Evolutionary conservation across 2,888 invertebrate species (phyloP).

Genomic region (Lypha dubia): DNA sequence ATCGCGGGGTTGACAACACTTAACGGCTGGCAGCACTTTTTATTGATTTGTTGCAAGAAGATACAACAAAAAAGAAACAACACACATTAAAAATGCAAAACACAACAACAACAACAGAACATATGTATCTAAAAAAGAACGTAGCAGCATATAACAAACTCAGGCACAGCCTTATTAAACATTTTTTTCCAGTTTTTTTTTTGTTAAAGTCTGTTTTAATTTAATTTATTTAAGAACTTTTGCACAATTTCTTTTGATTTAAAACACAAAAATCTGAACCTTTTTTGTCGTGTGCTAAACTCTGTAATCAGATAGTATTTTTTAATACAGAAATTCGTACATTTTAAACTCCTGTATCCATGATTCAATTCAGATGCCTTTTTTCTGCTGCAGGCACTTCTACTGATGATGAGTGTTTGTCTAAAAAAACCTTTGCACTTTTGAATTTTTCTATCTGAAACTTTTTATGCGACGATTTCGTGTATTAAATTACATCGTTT

Average conservation of each 20-base stretch:
- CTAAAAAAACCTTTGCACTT: slow-evolving; percentile 52
- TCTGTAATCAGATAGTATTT: not conserved
- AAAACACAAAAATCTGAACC: not conserved
- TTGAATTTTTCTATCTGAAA: slow-evolving; percentile 34
- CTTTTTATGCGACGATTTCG: not conserved
- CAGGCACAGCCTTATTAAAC: slow-evolving; percentile 67
- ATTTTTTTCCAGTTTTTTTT: slow-evolving; percentile 36
- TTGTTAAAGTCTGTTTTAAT: not conserved
- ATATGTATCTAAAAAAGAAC: slow-evolving; percentile 43
- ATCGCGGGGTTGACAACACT: slow-evolving; percentile 62
- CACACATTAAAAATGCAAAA: slow-evolving; percentile 63
- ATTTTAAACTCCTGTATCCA: slow-evolving; percentile 55
- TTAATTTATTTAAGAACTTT: not conserved
- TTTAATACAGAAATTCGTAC: slow-evolving; percentile 36
- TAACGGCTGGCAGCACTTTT: slow-evolving; percentile 77
- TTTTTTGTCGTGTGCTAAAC: not conserved
- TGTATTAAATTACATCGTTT: not conserved
- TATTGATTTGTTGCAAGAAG: slow-evolving; percentile 82
- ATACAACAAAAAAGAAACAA: slow-evolving; percentile 74
- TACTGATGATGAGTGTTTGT: slow-evolving; percentile 31
- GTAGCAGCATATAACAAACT: slow-evolving; percentile 63
- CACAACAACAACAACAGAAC: slow-evolving; percentile 57
- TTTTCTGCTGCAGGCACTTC: slow-evolving; percentile 32
- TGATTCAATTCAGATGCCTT: slow-evolving; percentile 47
- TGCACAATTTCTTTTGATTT: slow-evolving; percentile 14